Conservation (phyloP, 2,797 vertebrate species). For the Oreonectes daqikongensis region DNA sequence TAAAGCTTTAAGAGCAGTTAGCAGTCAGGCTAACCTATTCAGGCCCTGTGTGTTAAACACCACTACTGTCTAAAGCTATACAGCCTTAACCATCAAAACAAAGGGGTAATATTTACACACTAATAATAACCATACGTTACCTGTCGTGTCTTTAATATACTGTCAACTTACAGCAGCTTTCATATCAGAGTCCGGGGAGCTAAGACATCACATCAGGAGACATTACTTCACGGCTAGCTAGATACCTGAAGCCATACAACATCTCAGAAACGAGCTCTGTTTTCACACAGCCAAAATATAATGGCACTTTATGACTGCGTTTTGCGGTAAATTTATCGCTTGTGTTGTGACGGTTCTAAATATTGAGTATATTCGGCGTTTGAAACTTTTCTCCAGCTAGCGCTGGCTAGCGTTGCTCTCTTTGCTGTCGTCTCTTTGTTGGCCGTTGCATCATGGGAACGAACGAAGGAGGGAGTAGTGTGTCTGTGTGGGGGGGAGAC, state of each 20-base stretch:
- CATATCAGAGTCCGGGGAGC: constrained; percentile 36
- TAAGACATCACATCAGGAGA: constrained; percentile 26
- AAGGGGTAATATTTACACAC: neutral
- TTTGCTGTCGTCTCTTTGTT: constrained; percentile 56
- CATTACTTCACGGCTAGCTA: constrained; percentile 31
- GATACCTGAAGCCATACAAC: constrained; percentile 24
- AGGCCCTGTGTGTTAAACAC: constrained; percentile 25
- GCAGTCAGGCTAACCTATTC: constrained; percentile 27
- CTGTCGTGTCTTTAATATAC: constrained; percentile 5
- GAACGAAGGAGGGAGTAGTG: neutral
- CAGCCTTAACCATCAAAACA: neutral
- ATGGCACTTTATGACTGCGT: neutral
- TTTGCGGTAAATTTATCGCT: neutral
- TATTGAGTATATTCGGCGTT: constrained; percentile 21
- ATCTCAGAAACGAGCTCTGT: neutral
- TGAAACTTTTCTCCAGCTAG: constrained; percentile 52
- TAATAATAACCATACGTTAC: constrained; percentile 36
- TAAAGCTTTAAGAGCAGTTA: constrained; percentile 33
- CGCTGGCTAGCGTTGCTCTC: constrained; percentile 11
- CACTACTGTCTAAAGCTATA: neutral
- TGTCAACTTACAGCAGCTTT: constrained; percentile 40
- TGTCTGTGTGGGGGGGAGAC: neutral
- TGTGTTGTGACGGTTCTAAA: neutral
- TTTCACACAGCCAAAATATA: neutral
- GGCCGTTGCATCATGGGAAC: constrained; percentile 64